Conservation (phyloP, 2,797 vertebrate species). For the Enteromius radiatus region DNA sequence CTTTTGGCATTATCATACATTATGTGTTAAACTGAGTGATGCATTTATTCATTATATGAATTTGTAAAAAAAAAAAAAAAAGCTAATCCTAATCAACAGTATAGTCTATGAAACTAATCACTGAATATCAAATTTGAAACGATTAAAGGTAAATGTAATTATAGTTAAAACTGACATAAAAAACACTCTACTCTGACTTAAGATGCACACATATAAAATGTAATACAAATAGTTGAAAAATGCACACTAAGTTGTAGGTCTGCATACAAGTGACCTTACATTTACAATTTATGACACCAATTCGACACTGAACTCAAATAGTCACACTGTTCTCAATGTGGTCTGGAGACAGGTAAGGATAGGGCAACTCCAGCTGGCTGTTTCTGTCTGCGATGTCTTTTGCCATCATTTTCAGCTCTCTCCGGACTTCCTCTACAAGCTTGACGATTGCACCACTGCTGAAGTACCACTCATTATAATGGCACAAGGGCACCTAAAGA, state of each 20-base stretch:
- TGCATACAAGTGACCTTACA: neutral
- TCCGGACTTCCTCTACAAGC: conserved; percentile 74
- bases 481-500: conserved; percentile 78
- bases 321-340: conserved; percentile 81
- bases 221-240: neutral
- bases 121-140: neutral
- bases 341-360: conserved; percentile 75
- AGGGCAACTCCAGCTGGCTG: conserved; percentile 72
- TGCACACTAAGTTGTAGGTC: neutral
- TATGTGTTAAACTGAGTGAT: neutral
- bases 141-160: neutral
- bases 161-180: neutral
- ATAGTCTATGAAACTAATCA: neutral
- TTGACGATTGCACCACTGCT: conserved; percentile 64
- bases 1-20: neutral
- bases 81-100: neutral
- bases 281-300: neutral
- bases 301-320: conserved; percentile 68
- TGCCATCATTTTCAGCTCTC: conserved; percentile 73
- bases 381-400: conserved; percentile 76
- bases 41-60: neutral
- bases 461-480: conserved; percentile 79
- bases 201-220: neutral
- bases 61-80: neutral
- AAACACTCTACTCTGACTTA: neutral